A percentile compares a stretch with the other conserved stretches of the same genome.
phyloP scores from a whole-genome alignment of 1,140 invertebrate genomes.

The Trinorchestia longiramus region DNA sequence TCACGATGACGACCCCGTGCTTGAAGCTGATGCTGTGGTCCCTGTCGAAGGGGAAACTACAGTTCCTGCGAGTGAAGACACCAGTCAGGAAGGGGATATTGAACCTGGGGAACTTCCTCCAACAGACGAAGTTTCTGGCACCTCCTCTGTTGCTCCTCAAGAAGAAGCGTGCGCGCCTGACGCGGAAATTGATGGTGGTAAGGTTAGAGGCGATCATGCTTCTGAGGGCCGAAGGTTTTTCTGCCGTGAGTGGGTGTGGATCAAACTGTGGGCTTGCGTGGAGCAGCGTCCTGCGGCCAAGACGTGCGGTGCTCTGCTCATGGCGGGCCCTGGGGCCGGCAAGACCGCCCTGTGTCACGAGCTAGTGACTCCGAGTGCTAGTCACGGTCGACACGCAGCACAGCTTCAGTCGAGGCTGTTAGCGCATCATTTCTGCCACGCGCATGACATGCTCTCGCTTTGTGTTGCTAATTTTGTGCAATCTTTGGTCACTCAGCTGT shows the following conservation, averaged over 20 bases:
- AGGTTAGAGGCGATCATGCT: not conserved
- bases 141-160: not conserved
- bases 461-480: constrained; percentile 86
- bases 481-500: constrained; percentile 84
- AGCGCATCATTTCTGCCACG: constrained; percentile 86
- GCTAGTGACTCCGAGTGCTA: constrained; percentile 79
- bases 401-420: constrained; percentile 82
- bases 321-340: constrained; percentile 91
- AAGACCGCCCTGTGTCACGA: constrained; percentile 84
- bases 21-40: not conserved
- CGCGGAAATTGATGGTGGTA: not conserved
- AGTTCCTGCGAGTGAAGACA: not conserved
- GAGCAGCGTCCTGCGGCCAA: constrained; percentile 68
- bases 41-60: constrained; percentile 7
- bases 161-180: not conserved
- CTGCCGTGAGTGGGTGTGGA: constrained; percentile 94
- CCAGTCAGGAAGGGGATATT: not conserved
- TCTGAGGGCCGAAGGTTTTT: constrained; percentile 77
- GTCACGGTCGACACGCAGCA: constrained; percentile 78
- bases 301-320: constrained; percentile 82
- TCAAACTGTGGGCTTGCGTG: constrained; percentile 80
- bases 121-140: not conserved
- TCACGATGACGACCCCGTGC: not conserved
- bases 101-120: not conserved
- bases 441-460: constrained; percentile 76